Percentiles rank a stretch among this genome's conserved stretches.
Conservation (phyloP, 1,140 invertebrate species). For the Phthorimaea operculella region DNA sequence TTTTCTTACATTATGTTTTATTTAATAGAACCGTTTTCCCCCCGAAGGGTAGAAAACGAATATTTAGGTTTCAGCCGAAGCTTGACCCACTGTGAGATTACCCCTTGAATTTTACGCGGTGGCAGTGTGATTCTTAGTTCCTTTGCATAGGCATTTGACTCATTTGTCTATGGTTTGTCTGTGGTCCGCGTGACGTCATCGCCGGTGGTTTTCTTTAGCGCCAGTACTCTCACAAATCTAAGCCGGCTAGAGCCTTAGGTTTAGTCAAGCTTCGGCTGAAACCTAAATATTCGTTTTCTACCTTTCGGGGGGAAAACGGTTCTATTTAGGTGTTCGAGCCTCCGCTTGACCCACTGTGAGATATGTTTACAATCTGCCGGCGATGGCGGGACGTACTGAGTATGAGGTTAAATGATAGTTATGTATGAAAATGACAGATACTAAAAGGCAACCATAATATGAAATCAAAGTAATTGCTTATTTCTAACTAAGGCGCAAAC, state of each 20-base stretch:
- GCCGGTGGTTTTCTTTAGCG: neutral
- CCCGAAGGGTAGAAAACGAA: too few species aligned
- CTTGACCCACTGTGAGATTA: conserved; percentile 6
- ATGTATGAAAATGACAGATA: too few species aligned
- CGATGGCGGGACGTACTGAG: neutral
- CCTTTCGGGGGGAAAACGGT: too few species aligned
- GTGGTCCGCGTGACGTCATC: neutral
- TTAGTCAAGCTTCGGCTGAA: conserved; percentile 5
- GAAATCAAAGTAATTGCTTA: neutral
- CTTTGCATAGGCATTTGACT: neutral
- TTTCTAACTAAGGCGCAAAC: neutral
- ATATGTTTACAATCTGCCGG: conserved; percentile 1
- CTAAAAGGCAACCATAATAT: too few species aligned
- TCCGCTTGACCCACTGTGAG: conserved; percentile 5
- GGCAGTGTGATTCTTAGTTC: conserved; percentile 4
- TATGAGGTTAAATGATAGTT: too few species aligned
- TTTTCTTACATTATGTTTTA: too few species aligned
- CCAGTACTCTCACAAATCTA: conserved; percentile 5
- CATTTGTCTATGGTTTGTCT: too few species aligned
- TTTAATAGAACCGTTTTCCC: conserved; percentile 3
- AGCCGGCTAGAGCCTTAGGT: neutral
- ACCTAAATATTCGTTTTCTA: conserved; percentile 5
- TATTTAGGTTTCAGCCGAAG: conserved; percentile 5
- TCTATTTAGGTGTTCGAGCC: conserved; percentile 5
- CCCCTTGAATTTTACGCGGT: neutral